These are phyloP conservation scores for Nyctalus aviator DNA, from an alignment of 2,797 vertebrate species.

Conservation along the genomic window DNA sequence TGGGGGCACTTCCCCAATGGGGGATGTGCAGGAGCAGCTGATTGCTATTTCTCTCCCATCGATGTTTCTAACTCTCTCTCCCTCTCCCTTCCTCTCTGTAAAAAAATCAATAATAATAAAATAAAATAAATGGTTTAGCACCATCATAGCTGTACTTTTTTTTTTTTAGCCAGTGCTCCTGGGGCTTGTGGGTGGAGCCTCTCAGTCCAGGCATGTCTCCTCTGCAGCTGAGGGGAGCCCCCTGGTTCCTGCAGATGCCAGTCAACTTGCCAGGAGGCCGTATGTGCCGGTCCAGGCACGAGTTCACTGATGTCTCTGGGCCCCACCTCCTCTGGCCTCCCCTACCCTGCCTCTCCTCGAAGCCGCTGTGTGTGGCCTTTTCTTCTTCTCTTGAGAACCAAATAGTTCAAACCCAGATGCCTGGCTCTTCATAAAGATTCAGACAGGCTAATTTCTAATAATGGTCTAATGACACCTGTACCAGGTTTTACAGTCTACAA, in stretches of 20 bases:
- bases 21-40: too few species aligned
- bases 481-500: neutral
- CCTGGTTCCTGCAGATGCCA: neutral
- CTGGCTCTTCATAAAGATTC: neutral
- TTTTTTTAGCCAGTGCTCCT: neutral
- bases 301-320: rapidly evolving
- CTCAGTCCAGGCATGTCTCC: neutral
- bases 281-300: rapidly evolving
- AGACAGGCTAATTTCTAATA: neutral
- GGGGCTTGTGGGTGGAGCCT: neutral
- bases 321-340: neutral
- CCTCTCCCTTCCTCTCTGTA: too few species aligned
- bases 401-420: neutral
- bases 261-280: neutral
- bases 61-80: too few species aligned
- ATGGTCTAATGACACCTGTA: neutral
- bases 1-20: too few species aligned
- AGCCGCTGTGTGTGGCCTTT: neutral
- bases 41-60: too few species aligned
- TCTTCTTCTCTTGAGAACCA: neutral
- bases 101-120: too few species aligned
- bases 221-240: neutral
- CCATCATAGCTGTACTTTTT: neutral
- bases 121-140: neutral
- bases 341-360: rapidly evolving